Evolutionary conservation across 2,888 invertebrate species (phyloP), one percentile per base, ranked within the genome.

Genomic region (Spodoptera exigua): DNA sequence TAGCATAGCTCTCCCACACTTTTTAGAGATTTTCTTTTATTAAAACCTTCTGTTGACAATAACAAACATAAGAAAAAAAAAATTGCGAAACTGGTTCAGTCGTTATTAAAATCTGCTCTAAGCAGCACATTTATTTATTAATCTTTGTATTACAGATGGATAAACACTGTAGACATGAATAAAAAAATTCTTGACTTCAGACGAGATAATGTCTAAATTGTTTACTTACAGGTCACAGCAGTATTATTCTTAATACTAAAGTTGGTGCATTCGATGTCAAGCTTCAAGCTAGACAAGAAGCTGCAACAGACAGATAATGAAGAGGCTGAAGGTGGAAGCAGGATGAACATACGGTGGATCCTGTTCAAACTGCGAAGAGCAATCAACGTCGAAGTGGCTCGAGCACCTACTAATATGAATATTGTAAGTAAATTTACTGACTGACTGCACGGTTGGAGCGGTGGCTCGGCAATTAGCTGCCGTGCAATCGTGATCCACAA

Each of bases 361-460:
- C 84, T 97, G 7, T 96, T 96, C 73, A 96, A 96, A 76, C 91
- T 98, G 82, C 94, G 97, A 46, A 96, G 96, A 81, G 95, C 97
- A 64, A 95, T 98, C 1, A 97, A 98, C 83, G 95, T 95, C 9
- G 99, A 99, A 93, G 95, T 98, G 0, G 95, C 97, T 12, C 96
- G 96, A 79, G 95, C 96, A 9, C 96, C 97, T 0, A 95, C 95
- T 46, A 95, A 95, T 43, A 96, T 95, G 66, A 91, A 95, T 72
- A 96, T 98, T 92, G 98, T 98, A 93, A 95, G 95, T 95, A 7
- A 1, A 62, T 47, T n/a, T n/a, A n/a, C n/a, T n/a, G n/a, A n/a
- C n/a, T n/a, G n/a, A n/a, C n/a, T n/a, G n/a, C n/a, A n/a, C n/a
- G n/a, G n/a, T n/a, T n/a, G n/a, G n/a, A n/a, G n/a, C n/a, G n/a